phyloP scores from a whole-genome alignment of 2,113 vertebrate genomes.

The Tragelaphus imberbis region DNA sequence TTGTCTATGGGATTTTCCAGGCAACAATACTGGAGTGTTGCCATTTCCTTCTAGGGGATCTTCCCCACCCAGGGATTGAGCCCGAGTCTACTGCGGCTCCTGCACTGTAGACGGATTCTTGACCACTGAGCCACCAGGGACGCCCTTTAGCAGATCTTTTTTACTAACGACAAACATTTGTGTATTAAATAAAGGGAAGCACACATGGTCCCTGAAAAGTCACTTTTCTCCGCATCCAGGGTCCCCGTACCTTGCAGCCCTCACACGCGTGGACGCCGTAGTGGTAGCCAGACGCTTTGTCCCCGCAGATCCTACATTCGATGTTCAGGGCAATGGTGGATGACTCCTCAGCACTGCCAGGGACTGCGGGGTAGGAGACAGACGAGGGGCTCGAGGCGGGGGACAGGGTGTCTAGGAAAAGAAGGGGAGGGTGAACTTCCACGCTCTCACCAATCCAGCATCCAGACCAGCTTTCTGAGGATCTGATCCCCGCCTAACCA shows the following conservation, averaged over 20 bases:
- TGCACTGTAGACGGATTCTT: background rate
- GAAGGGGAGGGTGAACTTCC: conserved; percentile 44
- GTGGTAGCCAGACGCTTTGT: conserved; percentile 97
- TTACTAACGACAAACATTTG: background rate
- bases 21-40: background rate
- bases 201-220: background rate
- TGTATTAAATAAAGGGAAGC: no score
- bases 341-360: conserved; percentile 79
- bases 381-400: conserved; percentile 94
- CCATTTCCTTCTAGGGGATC: background rate
- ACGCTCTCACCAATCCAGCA: fast-evolving
- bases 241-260: conserved; percentile 92
- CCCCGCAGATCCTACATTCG: conserved; percentile 94
- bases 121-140: background rate
- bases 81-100: background rate
- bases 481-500: background rate
- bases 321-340: conserved; percentile 82
- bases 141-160: background rate
- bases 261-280: conserved; percentile 99
- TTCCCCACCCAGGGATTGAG: background rate
- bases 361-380: conserved; percentile 73
- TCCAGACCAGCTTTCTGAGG: background rate
- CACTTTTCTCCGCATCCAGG: fast-evolving
- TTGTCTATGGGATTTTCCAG: background rate
- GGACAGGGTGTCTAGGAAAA: conserved; percentile 87